phyloP scores from a whole-genome alignment of 92 coral and sea anemone species.

The Isaurus tuberculatus region DNA sequence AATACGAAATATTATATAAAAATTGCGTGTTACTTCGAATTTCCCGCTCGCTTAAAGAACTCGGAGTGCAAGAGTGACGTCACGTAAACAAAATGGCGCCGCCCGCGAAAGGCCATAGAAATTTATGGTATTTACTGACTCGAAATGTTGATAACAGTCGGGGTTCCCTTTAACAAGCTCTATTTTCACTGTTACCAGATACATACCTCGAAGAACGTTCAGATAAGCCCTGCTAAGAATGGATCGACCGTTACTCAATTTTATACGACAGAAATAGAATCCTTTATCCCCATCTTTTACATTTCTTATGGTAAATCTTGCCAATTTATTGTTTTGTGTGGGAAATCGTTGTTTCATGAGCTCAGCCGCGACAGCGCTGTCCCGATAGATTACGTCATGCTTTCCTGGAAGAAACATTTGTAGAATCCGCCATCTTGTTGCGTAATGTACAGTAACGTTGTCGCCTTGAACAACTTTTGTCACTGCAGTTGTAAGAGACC shows the following conservation, averaged over 20 bases:
- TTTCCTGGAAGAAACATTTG: constrained; percentile 28
- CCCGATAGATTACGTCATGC: constrained; percentile 23
- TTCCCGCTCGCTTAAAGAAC: too few relatives aligned
- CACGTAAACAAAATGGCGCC: too few relatives aligned
- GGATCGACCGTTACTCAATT: background rate
- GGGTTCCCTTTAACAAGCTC: too few relatives aligned
- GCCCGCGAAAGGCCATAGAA: too few relatives aligned
- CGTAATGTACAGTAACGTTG: background rate
- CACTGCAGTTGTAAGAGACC: background rate
- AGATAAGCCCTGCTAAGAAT: background rate
- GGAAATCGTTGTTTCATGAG: constrained; percentile 31
- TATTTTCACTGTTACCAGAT: too few relatives aligned
- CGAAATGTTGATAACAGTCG: too few relatives aligned
- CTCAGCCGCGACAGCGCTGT: constrained; percentile 7
- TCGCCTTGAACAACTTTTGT: background rate
- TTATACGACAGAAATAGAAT: background rate
- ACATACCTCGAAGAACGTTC: constrained; percentile 23
- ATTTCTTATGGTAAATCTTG: constrained; percentile 12
- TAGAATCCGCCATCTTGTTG: background rate
- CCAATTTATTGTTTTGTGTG: background rate
- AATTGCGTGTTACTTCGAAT: too few relatives aligned
- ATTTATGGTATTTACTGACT: too few relatives aligned
- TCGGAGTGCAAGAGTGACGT: too few relatives aligned
- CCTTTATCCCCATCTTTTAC: constrained; percentile 12
- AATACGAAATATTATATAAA: too few relatives aligned